phyloP scores from a whole-genome alignment of 2,113 vertebrate species.

The Tyto alba region DNA sequence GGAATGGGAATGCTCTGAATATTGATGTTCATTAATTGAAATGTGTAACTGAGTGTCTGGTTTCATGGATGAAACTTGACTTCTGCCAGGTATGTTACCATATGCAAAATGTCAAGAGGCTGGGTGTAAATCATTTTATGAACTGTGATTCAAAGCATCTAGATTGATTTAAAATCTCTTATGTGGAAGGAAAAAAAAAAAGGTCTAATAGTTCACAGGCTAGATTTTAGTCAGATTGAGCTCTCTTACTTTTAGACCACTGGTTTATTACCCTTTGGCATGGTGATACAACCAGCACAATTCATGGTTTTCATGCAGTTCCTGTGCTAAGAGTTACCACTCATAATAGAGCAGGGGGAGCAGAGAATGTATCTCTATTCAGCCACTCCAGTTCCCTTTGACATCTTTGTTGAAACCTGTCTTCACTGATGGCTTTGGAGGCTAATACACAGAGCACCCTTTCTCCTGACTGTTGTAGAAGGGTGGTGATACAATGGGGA shows the following conservation, averaged over 20 bases:
- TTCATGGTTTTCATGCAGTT: background rate
- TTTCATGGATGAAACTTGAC: background rate
- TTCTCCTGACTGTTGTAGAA: background rate
- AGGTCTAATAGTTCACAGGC: background rate
- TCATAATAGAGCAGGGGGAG: rapidly evolving
- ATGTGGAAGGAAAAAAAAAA: too few species aligned
- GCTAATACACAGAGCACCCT: background rate
- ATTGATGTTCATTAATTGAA: background rate
- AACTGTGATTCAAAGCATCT: background rate
- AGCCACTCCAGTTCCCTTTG: background rate
- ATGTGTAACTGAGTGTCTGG: background rate
- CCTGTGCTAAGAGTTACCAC: background rate
- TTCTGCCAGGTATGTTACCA: background rate
- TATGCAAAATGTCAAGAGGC: background rate
- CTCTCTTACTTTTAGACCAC: background rate
- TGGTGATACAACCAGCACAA: background rate
- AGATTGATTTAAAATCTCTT: background rate
- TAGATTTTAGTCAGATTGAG: background rate
- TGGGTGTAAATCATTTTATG: background rate
- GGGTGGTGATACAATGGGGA: background rate
- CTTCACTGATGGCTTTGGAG: background rate
- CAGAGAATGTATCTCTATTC: background rate
- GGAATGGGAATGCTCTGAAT: background rate
- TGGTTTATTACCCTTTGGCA: background rate
- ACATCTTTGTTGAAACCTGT: background rate